These are phyloP conservation scores for Haliclystus octoradiatus DNA, from an alignment of 30 jellyfish, hydroid and myxozoan genomes.

Conservation along the genomic window DNA sequence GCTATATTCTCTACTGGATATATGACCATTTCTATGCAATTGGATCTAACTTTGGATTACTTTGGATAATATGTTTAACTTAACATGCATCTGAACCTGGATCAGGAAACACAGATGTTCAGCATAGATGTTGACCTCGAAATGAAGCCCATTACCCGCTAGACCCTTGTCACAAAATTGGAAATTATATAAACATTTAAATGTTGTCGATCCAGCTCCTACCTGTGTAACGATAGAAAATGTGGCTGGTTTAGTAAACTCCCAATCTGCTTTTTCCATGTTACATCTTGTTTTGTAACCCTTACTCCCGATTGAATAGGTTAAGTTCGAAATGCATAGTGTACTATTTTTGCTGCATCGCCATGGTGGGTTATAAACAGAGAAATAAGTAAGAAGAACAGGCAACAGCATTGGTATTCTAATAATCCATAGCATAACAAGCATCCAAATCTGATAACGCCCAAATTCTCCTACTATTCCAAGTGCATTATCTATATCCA, in stretches of 20 bases:
- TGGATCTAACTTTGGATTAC: too few relatives aligned
- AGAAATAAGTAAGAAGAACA: conserved; percentile 53
- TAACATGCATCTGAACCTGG: too few relatives aligned
- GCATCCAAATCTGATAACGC: conserved; percentile 53
- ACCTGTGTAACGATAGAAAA: conserved; percentile 82
- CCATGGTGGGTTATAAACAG: conserved; percentile 87
- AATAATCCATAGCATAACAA: conserved; percentile 45
- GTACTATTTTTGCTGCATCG: conserved; percentile 72
- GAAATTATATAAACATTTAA: background rate
- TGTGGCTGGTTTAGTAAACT: conserved; percentile 13
- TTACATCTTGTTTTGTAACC: conserved; percentile 30
- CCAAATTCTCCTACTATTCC: conserved; percentile 85
- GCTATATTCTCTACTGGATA: too few relatives aligned
- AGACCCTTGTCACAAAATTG: background rate
- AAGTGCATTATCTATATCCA: conserved; percentile 51
- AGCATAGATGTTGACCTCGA: too few relatives aligned
- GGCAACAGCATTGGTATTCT: conserved; percentile 60
- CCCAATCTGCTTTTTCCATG: conserved; percentile 59
- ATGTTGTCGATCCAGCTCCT: background rate
- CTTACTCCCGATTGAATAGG: background rate
- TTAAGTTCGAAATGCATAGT: conserved; percentile 42
- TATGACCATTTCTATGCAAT: too few relatives aligned
- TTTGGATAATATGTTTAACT: too few relatives aligned
- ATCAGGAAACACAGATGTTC: too few relatives aligned
- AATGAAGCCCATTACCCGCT: background rate